These are phyloP conservation scores for Astropecten irregularis DNA, from an alignment of 53 echinoderm and acorn worm species.

Conservation along the genomic window DNA sequence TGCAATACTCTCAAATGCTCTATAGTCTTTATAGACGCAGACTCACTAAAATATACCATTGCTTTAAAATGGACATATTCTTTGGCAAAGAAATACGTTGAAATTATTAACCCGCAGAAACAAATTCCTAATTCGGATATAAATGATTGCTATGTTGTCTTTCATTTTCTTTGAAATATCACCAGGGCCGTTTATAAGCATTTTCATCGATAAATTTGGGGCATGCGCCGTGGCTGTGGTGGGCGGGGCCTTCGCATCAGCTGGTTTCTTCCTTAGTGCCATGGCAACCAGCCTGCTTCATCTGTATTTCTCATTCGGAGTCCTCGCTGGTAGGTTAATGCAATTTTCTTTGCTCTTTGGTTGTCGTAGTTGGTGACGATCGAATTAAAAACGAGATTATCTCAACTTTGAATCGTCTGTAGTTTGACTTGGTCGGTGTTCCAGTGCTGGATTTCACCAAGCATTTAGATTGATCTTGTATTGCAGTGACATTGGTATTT, in stretches of 20 bases:
- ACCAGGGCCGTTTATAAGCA: conserved; percentile 78
- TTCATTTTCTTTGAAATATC: not conserved
- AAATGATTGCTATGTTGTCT: too few species aligned
- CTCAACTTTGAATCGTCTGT: too few species aligned
- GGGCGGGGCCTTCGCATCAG: conserved; percentile 78
- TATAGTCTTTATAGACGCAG: too few species aligned
- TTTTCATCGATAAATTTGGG: conserved; percentile 82
- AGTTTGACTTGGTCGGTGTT: too few species aligned
- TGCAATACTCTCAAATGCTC: too few species aligned
- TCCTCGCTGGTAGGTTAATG: conserved; percentile 75
- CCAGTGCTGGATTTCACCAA: too few species aligned
- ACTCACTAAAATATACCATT: too few species aligned
- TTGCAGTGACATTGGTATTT: too few species aligned
- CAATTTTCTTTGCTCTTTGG: not conserved
- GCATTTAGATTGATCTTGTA: too few species aligned
- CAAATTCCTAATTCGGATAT: not conserved
- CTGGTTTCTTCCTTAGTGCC: conserved; percentile 77
- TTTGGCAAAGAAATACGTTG: too few species aligned
- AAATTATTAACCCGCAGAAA: not conserved
- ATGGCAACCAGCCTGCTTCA: conserved; percentile 66
- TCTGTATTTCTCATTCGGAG: conserved; percentile 88
- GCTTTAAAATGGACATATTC: too few species aligned
- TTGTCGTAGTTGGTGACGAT: not conserved
- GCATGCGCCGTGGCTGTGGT: conserved; percentile 71
- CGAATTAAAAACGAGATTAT: too few species aligned